Conservation (phyloP, 2,113 vertebrate species). For the Aspidoscelis tigris region DNA sequence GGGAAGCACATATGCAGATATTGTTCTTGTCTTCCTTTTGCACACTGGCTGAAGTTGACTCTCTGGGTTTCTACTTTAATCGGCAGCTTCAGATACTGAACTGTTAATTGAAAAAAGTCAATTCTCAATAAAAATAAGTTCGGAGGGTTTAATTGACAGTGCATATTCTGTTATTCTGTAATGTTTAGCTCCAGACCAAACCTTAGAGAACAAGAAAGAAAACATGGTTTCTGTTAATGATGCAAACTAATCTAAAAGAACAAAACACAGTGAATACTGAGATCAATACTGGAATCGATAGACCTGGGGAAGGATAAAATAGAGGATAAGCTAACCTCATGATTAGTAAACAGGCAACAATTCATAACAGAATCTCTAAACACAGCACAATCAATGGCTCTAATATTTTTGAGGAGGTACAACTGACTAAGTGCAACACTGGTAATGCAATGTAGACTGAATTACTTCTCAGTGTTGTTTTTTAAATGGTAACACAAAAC, state of each 20-base stretch:
- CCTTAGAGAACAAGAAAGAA: constrained; percentile 38
- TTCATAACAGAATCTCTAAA: constrained; percentile 40
- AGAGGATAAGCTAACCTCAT: constrained; percentile 29
- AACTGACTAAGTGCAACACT: constrained; percentile 10
- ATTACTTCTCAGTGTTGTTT: background rate
- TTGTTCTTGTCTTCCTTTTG: background rate
- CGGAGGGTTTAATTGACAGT: constrained; percentile 28
- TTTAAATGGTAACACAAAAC: too few species aligned
- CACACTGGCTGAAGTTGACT: background rate
- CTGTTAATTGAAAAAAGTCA: constrained; percentile 16
- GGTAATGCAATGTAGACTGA: background rate
- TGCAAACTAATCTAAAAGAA: constrained; percentile 50
- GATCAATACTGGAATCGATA: constrained; percentile 58
- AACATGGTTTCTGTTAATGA: constrained; percentile 45
- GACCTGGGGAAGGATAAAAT: constrained; percentile 53
- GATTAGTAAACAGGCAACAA: constrained; percentile 52
- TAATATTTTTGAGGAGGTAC: constrained; percentile 38
- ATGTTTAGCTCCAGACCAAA: constrained; percentile 35
- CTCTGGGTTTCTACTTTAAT: constrained; percentile 35
- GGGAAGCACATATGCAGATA: too few species aligned
- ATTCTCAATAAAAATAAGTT: constrained; percentile 26
- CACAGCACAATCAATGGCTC: constrained; percentile 32
- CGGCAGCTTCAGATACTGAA: constrained; percentile 34
- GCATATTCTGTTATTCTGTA: constrained; percentile 31
- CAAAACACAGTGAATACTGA: constrained; percentile 56